phyloP scores from a whole-genome alignment of 2,888 invertebrate genomes.

The Rhorus exstirpatorius region DNA sequence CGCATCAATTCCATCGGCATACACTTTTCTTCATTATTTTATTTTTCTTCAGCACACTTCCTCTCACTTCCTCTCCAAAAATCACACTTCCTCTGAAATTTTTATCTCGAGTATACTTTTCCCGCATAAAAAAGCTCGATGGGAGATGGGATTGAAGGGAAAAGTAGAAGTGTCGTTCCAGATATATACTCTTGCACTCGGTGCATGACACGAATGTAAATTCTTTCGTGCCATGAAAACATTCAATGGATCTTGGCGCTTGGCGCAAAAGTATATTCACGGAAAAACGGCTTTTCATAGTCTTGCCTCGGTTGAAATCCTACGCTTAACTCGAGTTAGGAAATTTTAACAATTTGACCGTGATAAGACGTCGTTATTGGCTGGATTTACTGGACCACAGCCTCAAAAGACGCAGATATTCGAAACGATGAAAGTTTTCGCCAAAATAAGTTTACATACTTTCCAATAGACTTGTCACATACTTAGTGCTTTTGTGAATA shows the following conservation, averaged over 20 bases:
- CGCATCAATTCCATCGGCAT: neutral
- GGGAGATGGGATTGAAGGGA: too few species aligned
- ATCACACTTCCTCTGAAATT: too few species aligned
- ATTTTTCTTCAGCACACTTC: neutral
- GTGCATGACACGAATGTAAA: slow-evolving; percentile 15
- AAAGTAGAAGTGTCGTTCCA: too few species aligned
- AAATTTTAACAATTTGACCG: neutral
- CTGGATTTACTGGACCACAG: neutral
- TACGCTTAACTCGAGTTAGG: slow-evolving; percentile 3
- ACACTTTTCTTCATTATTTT: neutral
- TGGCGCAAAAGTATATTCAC: too few species aligned
- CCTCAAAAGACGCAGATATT: too few species aligned
- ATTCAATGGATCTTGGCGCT: slow-evolving; percentile 5
- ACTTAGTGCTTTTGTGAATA: too few species aligned
- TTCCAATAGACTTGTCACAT: too few species aligned
- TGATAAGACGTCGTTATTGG: neutral
- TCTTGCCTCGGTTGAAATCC: neutral
- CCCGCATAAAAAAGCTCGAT: too few species aligned
- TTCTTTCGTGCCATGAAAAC: neutral
- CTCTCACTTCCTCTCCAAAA: too few species aligned
- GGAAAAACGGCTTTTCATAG: slow-evolving; percentile 4
- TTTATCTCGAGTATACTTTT: too few species aligned
- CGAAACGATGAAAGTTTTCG: too few species aligned
- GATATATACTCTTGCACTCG: neutral
- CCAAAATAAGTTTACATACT: too few species aligned